Evolutionary conservation across 2,797 vertebrate genomes (phyloP).

Genomic region (Mus minutoides): DNA sequence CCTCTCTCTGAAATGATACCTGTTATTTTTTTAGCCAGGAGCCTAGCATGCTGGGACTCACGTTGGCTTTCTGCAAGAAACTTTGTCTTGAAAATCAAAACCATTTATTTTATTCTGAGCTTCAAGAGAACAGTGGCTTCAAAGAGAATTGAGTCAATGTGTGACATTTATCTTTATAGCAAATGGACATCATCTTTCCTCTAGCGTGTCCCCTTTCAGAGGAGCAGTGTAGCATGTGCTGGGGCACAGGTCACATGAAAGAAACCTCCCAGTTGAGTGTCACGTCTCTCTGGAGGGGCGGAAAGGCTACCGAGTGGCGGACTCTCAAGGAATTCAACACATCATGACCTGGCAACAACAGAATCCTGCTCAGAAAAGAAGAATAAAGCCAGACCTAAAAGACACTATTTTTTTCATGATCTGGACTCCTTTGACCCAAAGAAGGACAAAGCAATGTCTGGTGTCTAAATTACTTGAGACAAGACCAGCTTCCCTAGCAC

Average conservation of each 20-base stretch:
- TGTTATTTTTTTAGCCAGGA: slow-evolving; percentile 49
- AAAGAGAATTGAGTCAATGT: slow-evolving; percentile 78
- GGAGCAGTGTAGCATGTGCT: slow-evolving; percentile 59
- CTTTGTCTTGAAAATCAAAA: slow-evolving; percentile 77
- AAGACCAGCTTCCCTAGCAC: slow-evolving; percentile 50
- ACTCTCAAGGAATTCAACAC: slow-evolving; percentile 73
- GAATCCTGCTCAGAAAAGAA: slow-evolving; percentile 69
- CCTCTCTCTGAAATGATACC: neutral
- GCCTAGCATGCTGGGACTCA: slow-evolving; percentile 42
- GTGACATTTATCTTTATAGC: slow-evolving; percentile 81
- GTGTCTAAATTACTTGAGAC: slow-evolving; percentile 70
- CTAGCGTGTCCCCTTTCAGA: slow-evolving; percentile 61
- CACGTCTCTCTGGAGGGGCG: slow-evolving; percentile 50
- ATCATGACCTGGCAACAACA: slow-evolving; percentile 55
- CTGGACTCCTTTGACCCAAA: slow-evolving; percentile 73
- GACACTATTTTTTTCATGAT: slow-evolving; percentile 53
- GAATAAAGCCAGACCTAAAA: slow-evolving; percentile 66
- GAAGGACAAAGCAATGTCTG: slow-evolving; percentile 73
- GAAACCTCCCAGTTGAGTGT: slow-evolving; percentile 70
- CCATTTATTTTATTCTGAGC: slow-evolving; percentile 74
- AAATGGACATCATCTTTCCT: slow-evolving; percentile 71
- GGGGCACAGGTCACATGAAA: slow-evolving; percentile 73
- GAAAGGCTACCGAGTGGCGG: slow-evolving; percentile 51
- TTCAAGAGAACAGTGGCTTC: slow-evolving; percentile 67
- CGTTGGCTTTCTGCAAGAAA: slow-evolving; percentile 66